phyloP scores from a whole-genome alignment of 2,888 invertebrate genomes.

The Sesia bembeciformis region DNA sequence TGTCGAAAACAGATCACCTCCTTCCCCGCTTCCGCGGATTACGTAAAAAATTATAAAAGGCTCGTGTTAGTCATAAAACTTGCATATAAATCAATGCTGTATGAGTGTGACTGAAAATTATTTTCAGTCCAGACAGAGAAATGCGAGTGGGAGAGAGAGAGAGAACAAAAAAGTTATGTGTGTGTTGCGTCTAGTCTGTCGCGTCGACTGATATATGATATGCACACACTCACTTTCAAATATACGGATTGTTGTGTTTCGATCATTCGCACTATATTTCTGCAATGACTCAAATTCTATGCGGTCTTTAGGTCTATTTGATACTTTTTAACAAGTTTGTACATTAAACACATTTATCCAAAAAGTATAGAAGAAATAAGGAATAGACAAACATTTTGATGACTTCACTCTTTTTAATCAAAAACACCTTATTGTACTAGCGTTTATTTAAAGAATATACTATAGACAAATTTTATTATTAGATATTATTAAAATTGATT shows the following conservation, averaged over 20 bases:
- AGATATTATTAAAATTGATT: too few species aligned
- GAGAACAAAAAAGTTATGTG: slow-evolving; percentile 1
- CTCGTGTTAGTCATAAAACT: slow-evolving; percentile 3
- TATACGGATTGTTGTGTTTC: slow-evolving; percentile 1
- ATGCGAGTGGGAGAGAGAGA: slow-evolving; percentile 1
- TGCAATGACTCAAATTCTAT: too few species aligned
- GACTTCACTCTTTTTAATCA: too few species aligned
- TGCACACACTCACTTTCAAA: slow-evolving; percentile 5
- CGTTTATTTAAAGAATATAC: too few species aligned
- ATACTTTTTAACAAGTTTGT: too few species aligned
- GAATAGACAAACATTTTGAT: too few species aligned
- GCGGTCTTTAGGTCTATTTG: too few species aligned
- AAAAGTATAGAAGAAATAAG: too few species aligned
- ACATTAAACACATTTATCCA: too few species aligned
- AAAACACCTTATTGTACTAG: too few species aligned
- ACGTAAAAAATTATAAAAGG: slow-evolving; percentile 5
- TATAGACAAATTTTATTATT: too few species aligned
- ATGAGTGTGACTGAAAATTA: slow-evolving; percentile 1
- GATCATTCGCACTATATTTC: slow-evolving; percentile 2
- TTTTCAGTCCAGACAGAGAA: slow-evolving; percentile 6
- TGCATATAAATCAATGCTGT: background rate
- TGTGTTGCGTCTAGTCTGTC: slow-evolving; percentile 2
- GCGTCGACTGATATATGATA: slow-evolving; percentile 10
- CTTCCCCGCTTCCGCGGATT: slow-evolving; percentile 3
- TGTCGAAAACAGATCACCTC: slow-evolving; percentile 5